Evolutionary conservation across 2,888 invertebrate species (phyloP).

Genomic region (Torymus tubicola): DNA sequence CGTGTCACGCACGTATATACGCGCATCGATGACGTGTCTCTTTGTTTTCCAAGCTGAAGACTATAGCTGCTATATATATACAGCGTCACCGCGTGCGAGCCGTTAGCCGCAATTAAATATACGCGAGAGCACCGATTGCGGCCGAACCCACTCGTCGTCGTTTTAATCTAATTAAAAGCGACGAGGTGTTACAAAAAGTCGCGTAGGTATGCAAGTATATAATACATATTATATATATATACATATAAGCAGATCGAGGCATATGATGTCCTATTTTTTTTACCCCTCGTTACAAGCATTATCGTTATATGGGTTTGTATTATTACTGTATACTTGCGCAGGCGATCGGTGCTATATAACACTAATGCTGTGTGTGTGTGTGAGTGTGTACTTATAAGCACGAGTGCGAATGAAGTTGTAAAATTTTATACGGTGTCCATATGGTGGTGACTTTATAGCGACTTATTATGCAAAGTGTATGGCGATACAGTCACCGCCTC

Average conservation of each 20-base stretch:
- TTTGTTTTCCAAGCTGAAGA: conserved; percentile 16
- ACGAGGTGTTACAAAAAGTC: conserved; percentile 17
- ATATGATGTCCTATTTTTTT: neutral
- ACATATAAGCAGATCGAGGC: too few species aligned
- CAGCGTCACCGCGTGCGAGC: conserved; percentile 1
- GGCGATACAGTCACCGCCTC: too few species aligned
- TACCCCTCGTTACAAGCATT: neutral
- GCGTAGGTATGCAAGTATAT: too few species aligned
- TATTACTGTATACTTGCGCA: too few species aligned
- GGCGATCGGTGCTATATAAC: too few species aligned
- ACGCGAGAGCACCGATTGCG: neutral
- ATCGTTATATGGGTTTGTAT: too few species aligned
- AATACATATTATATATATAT: too few species aligned
- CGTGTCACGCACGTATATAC: neutral
- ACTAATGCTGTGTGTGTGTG: too few species aligned
- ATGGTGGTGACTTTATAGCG: neutral
- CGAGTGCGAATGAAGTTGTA: conserved; percentile 7
- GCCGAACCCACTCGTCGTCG: conserved; percentile 16
- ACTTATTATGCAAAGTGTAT: conserved; percentile 21
- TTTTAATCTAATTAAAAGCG: conserved; percentile 31
- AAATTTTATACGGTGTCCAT: conserved; percentile 1
- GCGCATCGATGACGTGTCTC: conserved; percentile 32
- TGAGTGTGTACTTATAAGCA: neutral
- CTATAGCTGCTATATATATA: neutral
- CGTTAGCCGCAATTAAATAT: conserved; percentile 25